These are phyloP conservation scores for Callaeas wilsoni DNA, from an alignment of 2,113 vertebrate species.

Conservation along the genomic window DNA sequence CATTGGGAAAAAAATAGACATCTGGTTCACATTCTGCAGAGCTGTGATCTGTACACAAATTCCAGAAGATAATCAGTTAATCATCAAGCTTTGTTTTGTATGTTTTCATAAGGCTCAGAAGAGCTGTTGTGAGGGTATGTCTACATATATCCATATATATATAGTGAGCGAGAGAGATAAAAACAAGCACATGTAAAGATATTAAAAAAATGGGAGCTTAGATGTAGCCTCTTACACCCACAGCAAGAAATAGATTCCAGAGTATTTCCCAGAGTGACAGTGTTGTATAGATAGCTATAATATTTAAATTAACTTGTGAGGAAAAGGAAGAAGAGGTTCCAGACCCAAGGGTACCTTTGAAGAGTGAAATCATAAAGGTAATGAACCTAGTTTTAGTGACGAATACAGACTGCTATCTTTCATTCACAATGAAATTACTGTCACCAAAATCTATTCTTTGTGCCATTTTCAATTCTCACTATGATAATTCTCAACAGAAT, in stretches of 20 bases:
- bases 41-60: neutral
- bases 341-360: neutral
- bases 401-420: conserved; percentile 27
- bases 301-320: conserved; percentile 20
- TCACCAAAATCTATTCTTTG: conserved; percentile 48
- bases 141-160: neutral
- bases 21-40: neutral
- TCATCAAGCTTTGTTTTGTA: neutral
- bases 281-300: neutral
- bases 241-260: neutral
- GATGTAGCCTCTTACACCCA: neutral
- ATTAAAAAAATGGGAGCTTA: neutral
- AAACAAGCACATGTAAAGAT: neutral
- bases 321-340: conserved; percentile 1
- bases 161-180: neutral
- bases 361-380: conserved; percentile 53
- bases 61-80: neutral
- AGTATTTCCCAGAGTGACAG: neutral
- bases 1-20: neutral
- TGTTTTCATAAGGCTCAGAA: neutral
- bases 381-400: conserved; percentile 45
- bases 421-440: conserved; percentile 50
- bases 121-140: neutral
- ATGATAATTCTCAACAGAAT: conserved; percentile 49
- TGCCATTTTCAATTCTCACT: conserved; percentile 55